Percentiles rank a stretch among this genome's conserved stretches.
Evolutionary conservation across 2,888 invertebrate genomes (phyloP).

Genomic region (Nematopogon swammerdamellus): DNA sequence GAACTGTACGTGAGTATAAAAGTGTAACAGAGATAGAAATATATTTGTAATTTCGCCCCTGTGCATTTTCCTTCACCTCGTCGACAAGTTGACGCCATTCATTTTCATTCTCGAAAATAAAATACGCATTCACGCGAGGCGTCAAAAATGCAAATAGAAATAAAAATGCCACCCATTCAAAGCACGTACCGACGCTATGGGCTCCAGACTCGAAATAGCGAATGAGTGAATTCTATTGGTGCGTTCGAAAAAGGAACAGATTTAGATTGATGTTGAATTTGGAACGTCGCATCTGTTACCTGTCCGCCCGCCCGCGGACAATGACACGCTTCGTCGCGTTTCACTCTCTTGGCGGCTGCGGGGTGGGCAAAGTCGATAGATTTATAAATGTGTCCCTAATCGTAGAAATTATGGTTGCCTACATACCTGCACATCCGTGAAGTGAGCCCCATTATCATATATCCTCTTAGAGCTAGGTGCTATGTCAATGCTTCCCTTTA

Average conservation of each 20-base stretch:
- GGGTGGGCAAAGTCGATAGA: neutral
- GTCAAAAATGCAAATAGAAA: neutral
- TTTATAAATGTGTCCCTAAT: too few relatives aligned
- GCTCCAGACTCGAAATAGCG: neutral
- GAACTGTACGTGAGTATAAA: too few relatives aligned
- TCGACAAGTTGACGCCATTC: too few relatives aligned
- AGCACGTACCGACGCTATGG: neutral
- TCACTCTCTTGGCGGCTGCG: neutral
- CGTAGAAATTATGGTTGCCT: too few relatives aligned
- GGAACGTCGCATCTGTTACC: neutral
- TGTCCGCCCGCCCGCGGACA: neutral
- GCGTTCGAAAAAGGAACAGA: neutral
- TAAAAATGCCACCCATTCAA: neutral
- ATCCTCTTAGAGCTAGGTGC: too few relatives aligned
- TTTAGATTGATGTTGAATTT: neutral
- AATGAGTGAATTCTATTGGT: neutral
- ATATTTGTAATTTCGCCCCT: too few relatives aligned
- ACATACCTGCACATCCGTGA: too few relatives aligned
- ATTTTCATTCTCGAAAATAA: too few relatives aligned
- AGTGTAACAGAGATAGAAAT: too few relatives aligned
- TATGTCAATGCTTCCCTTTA: too few relatives aligned
- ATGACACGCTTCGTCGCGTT: neutral
- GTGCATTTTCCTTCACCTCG: too few relatives aligned
- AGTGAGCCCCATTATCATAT: too few relatives aligned
- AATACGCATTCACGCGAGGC: neutral